Evolutionary conservation across 2,797 vertebrate genomes (phyloP).

Genomic region (Pelodytes ibericus): DNA sequence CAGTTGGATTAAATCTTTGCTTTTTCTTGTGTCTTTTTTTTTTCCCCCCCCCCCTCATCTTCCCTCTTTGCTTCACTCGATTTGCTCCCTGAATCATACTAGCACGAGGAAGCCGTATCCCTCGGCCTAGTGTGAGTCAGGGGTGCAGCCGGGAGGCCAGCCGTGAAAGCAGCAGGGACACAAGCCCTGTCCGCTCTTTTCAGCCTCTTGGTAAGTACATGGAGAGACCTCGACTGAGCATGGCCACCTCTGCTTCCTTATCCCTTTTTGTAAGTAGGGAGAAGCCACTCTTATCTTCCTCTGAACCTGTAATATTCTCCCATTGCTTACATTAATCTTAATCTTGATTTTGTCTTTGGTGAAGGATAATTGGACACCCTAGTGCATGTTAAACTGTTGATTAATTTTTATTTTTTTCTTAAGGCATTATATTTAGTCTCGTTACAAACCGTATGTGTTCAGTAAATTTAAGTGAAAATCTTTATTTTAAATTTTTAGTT

Average conservation of each 20-base stretch:
- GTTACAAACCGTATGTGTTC: no score
- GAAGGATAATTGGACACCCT: background rate
- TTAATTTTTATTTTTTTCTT: no score
- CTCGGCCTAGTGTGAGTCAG: conserved; percentile 98
- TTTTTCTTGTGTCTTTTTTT: conserved; percentile 68
- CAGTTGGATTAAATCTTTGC: conserved; percentile 60
- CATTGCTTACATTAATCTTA: no score
- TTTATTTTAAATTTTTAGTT: no score
- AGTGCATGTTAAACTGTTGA: background rate
- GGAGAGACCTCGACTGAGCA: conserved; percentile 52
- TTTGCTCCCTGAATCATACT: conserved; percentile 68
- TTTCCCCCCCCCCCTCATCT: conserved; percentile 54
- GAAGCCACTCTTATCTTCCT: background rate
- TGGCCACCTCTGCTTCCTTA: conserved; percentile 55
- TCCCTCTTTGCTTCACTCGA: conserved; percentile 62
- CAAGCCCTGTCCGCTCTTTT: conserved; percentile 95
- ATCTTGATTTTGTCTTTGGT: background rate
- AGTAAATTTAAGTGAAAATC: no score
- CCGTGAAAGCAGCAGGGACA: conserved; percentile 97
- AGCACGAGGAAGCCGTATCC: conserved; percentile 98
- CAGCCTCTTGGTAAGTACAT: conserved; percentile 92
- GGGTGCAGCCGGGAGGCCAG: conserved; percentile 98
- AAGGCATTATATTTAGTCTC: no score
- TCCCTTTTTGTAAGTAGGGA: background rate
- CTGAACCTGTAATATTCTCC: background rate